Conservation (phyloP, 2,113 vertebrate species). For the Pteronura brasiliensis region DNA sequence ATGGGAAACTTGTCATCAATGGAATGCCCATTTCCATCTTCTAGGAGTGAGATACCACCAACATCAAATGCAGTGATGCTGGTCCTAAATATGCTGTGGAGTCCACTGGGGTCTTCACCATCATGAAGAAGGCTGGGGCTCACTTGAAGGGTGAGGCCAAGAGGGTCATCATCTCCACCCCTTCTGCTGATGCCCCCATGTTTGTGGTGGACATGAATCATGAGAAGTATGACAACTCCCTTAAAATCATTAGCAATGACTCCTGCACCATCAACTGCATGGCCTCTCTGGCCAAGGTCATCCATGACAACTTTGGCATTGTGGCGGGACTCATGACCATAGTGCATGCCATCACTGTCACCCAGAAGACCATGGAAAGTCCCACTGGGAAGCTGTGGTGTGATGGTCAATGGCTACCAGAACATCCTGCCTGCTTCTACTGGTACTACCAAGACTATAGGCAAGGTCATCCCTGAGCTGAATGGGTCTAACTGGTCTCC, state of each 20-base stretch:
- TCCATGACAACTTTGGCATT: neutral
- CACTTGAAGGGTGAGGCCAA: neutral
- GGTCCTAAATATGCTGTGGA: neutral
- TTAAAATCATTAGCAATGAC: neutral
- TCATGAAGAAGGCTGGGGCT: neutral
- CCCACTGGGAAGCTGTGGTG: neutral
- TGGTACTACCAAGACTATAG: neutral
- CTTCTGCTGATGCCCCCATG: neutral
- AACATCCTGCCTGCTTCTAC: neutral
- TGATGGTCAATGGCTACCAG: neutral
- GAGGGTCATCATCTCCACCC: neutral
- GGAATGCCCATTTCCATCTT: neutral
- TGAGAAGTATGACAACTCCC: neutral
- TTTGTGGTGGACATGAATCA: neutral
- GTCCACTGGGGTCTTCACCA: neutral
- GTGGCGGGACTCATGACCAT: neutral
- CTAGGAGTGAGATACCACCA: neutral
- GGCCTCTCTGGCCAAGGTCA: neutral
- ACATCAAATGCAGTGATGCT: neutral
- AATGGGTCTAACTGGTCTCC: neutral
- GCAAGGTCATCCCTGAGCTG: neutral
- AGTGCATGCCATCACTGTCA: neutral
- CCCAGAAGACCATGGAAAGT: neutral
- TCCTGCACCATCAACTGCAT: neutral
- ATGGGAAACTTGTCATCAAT: neutral